Evolutionary conservation across 2,113 vertebrate genomes (phyloP).

Genomic region (Ceyx margarethae): DNA sequence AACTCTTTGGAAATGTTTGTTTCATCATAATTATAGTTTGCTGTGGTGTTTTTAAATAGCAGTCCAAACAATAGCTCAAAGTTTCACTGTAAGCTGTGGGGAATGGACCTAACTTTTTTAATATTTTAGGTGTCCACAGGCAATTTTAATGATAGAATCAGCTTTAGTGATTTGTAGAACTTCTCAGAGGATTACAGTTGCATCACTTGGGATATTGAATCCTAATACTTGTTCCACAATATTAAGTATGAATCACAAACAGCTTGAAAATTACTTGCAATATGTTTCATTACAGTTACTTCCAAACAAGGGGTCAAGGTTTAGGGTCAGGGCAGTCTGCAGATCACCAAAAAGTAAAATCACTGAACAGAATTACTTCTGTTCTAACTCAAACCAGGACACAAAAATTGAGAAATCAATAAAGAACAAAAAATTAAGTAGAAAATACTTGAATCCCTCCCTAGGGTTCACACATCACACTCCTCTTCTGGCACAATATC

Average conservation of each 20-base stretch:
- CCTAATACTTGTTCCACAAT: neutral
- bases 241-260: neutral
- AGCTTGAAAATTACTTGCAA: neutral
- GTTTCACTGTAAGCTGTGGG: neutral
- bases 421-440: neutral
- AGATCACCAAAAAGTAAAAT: no score
- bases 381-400: no score
- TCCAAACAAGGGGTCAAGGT: neutral
- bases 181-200: neutral
- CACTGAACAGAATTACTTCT: no score
- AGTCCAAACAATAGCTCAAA: neutral
- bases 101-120: neutral
- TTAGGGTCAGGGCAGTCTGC: no score
- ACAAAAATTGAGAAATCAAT: neutral
- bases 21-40: neutral
- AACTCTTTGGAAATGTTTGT: neutral
- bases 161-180: neutral
- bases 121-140: neutral
- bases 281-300: neutral
- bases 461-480: neutral
- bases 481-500: neutral
- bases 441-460: neutral
- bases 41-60: neutral
- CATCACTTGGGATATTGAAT: neutral
- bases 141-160: neutral